phyloP scores from a whole-genome alignment of 2,888 invertebrate genomes.

The Tupiocoris notatus region DNA sequence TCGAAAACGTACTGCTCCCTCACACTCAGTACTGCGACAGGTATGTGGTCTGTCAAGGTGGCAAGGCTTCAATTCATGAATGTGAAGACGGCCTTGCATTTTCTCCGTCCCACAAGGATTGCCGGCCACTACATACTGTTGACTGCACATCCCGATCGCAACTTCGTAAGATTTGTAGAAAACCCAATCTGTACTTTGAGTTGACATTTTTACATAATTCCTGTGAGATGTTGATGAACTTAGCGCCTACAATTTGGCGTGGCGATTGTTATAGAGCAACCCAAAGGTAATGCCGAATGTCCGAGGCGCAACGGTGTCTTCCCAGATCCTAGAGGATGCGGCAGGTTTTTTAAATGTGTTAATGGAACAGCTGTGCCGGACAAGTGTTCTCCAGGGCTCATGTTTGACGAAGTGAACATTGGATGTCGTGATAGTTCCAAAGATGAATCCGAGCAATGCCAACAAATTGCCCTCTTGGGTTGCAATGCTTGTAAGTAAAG shows the following conservation, averaged over 20 bases:
- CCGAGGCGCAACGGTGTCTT: slow-evolving; percentile 45
- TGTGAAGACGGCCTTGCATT: slow-evolving; percentile 51
- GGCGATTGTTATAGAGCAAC: slow-evolving; percentile 42
- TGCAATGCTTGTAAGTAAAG: slow-evolving; percentile 39
- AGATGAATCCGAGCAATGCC: slow-evolving; percentile 46
- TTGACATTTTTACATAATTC: neutral
- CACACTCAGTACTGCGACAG: slow-evolving; percentile 50
- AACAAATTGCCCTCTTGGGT: slow-evolving; percentile 40
- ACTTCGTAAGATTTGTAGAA: slow-evolving; percentile 48
- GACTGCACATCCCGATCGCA: slow-evolving; percentile 48
- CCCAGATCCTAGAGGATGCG: slow-evolving; percentile 48
- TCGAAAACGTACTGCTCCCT: slow-evolving; percentile 44
- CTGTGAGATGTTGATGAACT: neutral
- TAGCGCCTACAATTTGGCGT: neutral
- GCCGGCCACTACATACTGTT: slow-evolving; percentile 49
- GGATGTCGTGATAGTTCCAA: slow-evolving; percentile 47
- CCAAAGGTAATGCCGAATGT: slow-evolving; percentile 45
- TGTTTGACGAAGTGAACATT: slow-evolving; percentile 49
- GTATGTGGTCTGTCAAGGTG: slow-evolving; percentile 49
- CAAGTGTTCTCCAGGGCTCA: slow-evolving; percentile 46
- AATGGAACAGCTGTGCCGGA: slow-evolving; percentile 49
- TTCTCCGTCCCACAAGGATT: slow-evolving; percentile 47
- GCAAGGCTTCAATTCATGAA: slow-evolving; percentile 46
- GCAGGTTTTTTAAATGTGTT: slow-evolving; percentile 49
- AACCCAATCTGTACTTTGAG: neutral